Evolutionary conservation across 1,140 invertebrate species (phyloP).

Genomic region (Sycophaga agraensis): DNA sequence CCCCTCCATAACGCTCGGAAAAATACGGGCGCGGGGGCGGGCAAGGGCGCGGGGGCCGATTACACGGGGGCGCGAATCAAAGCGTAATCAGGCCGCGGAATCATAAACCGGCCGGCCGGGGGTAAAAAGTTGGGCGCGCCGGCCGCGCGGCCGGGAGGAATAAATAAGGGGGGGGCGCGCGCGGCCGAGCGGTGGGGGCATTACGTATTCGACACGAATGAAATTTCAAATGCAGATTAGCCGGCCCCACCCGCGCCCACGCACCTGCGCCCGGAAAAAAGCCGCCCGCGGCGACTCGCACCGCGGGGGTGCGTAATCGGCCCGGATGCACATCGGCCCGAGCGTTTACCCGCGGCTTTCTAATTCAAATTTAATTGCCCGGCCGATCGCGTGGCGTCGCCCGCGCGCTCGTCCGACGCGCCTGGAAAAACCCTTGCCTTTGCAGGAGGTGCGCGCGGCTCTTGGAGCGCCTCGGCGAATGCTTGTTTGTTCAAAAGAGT

Average conservation of each 20-base stretch:
- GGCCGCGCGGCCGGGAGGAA: neutral
- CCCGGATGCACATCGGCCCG: conserved; percentile 5
- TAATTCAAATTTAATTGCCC: conserved; percentile 28
- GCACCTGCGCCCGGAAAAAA: no score
- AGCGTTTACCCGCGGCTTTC: neutral
- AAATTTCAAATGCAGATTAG: conserved; percentile 45
- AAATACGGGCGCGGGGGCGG: no score
- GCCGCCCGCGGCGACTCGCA: no score
- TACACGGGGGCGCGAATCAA: conserved; percentile 5
- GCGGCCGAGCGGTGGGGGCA: neutral
- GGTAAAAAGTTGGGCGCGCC: no score
- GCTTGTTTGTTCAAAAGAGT: no score
- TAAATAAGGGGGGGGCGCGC: conserved; percentile 1
- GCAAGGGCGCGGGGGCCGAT: neutral
- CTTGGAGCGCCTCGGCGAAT: no score
- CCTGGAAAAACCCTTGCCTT: no score
- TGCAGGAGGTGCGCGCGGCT: no score
- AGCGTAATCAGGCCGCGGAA: conserved; percentile 16
- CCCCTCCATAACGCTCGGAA: no score
- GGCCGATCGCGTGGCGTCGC: neutral
- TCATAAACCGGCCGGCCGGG: neutral
- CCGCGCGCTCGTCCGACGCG: no score
- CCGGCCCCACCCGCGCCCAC: no score
- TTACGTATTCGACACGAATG: conserved; percentile 36
- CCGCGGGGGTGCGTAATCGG: neutral